Evolutionary conservation across 2,888 invertebrate genomes (phyloP), one percentile per base, ranked within the genome.

Genomic region (Tetheella fluctuosa): DNA sequence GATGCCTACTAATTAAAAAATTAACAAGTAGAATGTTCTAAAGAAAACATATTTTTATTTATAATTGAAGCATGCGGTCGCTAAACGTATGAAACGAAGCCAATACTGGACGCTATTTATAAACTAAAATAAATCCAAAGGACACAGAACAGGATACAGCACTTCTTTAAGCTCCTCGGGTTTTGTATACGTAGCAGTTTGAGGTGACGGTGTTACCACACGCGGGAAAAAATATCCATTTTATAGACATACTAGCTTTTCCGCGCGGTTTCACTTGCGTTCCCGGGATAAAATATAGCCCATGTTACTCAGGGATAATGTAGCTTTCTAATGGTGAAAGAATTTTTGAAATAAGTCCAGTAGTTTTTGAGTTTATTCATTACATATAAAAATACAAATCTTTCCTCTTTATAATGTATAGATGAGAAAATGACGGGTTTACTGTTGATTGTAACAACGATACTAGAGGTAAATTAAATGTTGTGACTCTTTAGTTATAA

Each of bases 21-120:
- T 60, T 68, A 39, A 17, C 6, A 17, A 20, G 17, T 8, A 48
- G 20, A 48, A 48, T 20, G 48, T 48, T 20, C n/a, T 20, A 20
- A 2, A n/a, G n/a, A n/a, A n/a, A 48, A 34, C 34, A 34, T 34
- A n/a, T 48, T n/a, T n/a, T n/a, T 17, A 42, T 42, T 42, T 17
- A n/a, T 39, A 62, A 13, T 52, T 53, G 28, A 15, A 8, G 28
- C 53, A 66, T 64, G 63, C 59, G 7, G 48, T 20, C n/a, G 20
- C 17, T 48, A 8, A 48, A 48, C 10, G 48, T 48, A 48, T 7
- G 20, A 20, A 48, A 20, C 48, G 48, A 8, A 48, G n/a, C 48
- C 48, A 20, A 6, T 15, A 30, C 71, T 71, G 65, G n/a, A 20
- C n/a, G 77, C 76, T 84, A 83, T 83, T 81, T 81, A 74, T 82